Percentiles rank a stretch among this genome's conserved stretches.
Evolutionary conservation across 2,797 vertebrate species (phyloP).

Genomic region (Esox masquinongy): DNA sequence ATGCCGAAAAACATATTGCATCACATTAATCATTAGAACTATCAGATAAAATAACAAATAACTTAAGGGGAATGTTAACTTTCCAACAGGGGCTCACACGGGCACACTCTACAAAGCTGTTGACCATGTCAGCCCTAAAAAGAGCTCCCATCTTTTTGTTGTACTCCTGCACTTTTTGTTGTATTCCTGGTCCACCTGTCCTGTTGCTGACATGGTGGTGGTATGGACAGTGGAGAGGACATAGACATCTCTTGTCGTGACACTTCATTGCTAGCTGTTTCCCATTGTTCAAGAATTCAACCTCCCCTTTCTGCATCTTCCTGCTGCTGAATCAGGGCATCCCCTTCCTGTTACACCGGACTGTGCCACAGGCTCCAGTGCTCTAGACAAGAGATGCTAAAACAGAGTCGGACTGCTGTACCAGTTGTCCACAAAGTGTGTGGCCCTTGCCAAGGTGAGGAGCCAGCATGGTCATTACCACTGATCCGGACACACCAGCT

Average conservation of each 20-base stretch:
- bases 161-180: too few relatives aligned
- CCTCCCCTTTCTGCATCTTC: not conserved
- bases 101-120: too few relatives aligned
- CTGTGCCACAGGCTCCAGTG: not conserved
- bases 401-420: not conserved
- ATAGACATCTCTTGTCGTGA: too few relatives aligned
- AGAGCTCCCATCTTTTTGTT: too few relatives aligned
- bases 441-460: not conserved
- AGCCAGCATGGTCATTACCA: not conserved
- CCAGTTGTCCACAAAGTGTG: not conserved
- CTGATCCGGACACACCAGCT: not conserved
- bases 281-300: not conserved
- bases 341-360: not conserved
- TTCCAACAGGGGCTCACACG: too few relatives aligned
- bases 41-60: too few relatives aligned
- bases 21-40: too few relatives aligned
- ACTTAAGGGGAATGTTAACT: too few relatives aligned
- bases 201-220: not conserved
- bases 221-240: not conserved
- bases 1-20: too few relatives aligned
- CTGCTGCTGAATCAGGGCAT: not conserved
- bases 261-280: not conserved
- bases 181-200: too few relatives aligned
- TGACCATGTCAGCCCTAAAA: too few relatives aligned
- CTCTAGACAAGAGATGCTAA: too few relatives aligned